These are phyloP conservation scores for Sciaenops ocellatus DNA, from an alignment of 2,797 vertebrate species.

Conservation along the genomic window DNA sequence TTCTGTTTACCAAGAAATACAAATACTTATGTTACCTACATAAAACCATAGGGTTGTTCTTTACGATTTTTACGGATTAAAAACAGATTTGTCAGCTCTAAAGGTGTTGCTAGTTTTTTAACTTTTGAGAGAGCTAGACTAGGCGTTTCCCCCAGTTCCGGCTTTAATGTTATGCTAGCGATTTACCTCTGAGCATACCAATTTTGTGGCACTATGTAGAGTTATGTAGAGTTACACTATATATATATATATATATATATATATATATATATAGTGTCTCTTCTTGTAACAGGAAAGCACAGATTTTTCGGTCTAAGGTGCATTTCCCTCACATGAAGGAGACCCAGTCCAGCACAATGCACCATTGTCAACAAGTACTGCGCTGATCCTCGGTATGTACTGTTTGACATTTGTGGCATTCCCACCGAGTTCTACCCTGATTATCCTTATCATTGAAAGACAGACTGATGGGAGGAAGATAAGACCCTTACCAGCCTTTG, in stretches of 20 bases:
- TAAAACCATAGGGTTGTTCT: too few species aligned
- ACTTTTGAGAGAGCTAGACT: background rate
- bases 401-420: slow-evolving; percentile 73
- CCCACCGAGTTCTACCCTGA: slow-evolving; percentile 58
- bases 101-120: background rate
- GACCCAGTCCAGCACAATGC: slow-evolving; percentile 60
- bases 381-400: slow-evolving; percentile 56
- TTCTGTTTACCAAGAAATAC: too few species aligned
- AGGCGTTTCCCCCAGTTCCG: background rate
- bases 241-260: too few species aligned
- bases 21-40: too few species aligned
- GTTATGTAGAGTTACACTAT: too few species aligned
- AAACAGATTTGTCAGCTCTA: background rate
- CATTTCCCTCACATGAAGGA: slow-evolving; percentile 46
- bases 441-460: slow-evolving; percentile 76
- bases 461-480: slow-evolving; percentile 72
- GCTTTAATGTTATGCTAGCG: background rate
- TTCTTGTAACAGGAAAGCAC: slow-evolving; percentile 33
- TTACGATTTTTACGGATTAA: too few species aligned
- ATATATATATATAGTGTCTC: background rate
- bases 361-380: slow-evolving; percentile 61
- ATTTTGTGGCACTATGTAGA: background rate
- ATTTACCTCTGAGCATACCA: background rate
- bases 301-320: slow-evolving; percentile 49
- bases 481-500: slow-evolving; percentile 53